A percentile compares a stretch with the other conserved stretches of the same genome.
phyloP scores from a whole-genome alignment of 2,888 invertebrate species.

The Leptinotarsa juncta region DNA sequence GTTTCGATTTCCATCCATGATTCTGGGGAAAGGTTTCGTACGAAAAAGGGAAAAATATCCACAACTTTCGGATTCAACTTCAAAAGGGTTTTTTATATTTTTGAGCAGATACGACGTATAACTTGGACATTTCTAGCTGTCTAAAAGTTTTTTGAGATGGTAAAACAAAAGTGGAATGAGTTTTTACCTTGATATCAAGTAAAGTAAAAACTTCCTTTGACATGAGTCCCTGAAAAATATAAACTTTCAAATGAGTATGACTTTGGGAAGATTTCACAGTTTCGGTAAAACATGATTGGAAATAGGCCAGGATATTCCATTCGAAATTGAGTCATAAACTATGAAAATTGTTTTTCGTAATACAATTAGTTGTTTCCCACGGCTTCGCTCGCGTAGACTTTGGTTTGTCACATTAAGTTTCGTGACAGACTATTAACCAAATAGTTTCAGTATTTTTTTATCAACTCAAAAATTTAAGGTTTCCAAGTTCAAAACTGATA shows the following conservation, averaged over 20 bases:
- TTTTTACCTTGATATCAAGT: background rate
- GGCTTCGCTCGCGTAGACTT: too few species aligned
- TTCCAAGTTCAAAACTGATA: too few species aligned
- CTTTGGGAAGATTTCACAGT: too few species aligned
- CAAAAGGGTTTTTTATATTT: background rate
- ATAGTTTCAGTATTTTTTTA: too few species aligned
- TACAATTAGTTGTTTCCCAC: too few species aligned
- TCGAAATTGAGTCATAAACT: too few species aligned
- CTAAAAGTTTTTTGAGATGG: background rate
- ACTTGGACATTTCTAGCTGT: background rate
- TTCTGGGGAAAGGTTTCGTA: constrained; percentile 22
- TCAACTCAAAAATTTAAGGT: too few species aligned
- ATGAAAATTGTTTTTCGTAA: too few species aligned
- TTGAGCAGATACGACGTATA: background rate
- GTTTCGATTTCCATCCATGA: constrained; percentile 27
- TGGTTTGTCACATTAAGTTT: too few species aligned
- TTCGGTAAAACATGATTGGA: too few species aligned
- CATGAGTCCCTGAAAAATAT: background rate
- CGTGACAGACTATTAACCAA: too few species aligned
- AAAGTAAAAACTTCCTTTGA: background rate
- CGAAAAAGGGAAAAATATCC: background rate
- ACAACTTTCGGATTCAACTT: background rate
- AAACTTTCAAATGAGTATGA: background rate
- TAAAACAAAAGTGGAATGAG: background rate
- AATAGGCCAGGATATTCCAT: too few species aligned